These are phyloP conservation scores for Coelopa frigida DNA, from an alignment of 1,140 invertebrate species.

Conservation along the genomic window DNA sequence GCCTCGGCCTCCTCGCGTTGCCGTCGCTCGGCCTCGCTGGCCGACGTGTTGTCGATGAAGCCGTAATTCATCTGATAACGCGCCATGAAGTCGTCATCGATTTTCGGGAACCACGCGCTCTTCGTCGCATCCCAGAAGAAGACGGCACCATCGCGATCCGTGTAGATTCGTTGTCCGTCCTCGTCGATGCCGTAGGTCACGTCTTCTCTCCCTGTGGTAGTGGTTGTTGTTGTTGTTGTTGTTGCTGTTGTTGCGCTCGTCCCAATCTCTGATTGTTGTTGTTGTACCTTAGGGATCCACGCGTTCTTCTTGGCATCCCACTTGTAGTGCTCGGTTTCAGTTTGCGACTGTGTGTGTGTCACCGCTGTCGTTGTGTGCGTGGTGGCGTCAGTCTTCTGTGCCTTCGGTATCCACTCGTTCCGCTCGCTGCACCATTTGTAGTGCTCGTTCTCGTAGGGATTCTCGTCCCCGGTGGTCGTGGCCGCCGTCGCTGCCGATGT, in stretches of 20 bases:
- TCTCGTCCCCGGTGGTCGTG: conserved; percentile 45
- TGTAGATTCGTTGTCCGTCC: conserved; percentile 71
- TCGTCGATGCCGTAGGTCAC: conserved; percentile 60
- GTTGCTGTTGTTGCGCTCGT: too few species aligned
- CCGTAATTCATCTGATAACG: conserved; percentile 95
- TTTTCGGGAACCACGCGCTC: conserved; percentile 93
- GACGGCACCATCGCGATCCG: conserved; percentile 79
- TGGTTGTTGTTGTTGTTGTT: conserved; percentile 7
- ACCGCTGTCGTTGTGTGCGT: background rate
- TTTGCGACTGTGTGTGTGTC: conserved; percentile 16
- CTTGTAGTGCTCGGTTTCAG: conserved; percentile 43
- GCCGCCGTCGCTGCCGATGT: conserved; percentile 6
- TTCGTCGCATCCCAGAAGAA: conserved; percentile 88
- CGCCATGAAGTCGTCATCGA: conserved; percentile 95
- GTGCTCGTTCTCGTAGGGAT: conserved; percentile 57
- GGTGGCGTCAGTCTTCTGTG: too few species aligned
- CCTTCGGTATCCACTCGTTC: conserved; percentile 56
- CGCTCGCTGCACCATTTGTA: conserved; percentile 59
- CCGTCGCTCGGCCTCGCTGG: conserved; percentile 26
- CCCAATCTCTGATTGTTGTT: too few species aligned
- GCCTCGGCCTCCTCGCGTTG: conserved; percentile 26
- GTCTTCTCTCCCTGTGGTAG: conserved; percentile 39
- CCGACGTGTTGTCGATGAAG: conserved; percentile 56
- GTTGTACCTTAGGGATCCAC: conserved; percentile 28
- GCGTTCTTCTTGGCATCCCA: conserved; percentile 39